Percentiles rank a stretch among this genome's conserved stretches.
These are phyloP conservation scores for Apistogramma diplotaenia DNA, from an alignment of 2,113 vertebrate genomes.

Conservation along the genomic window DNA sequence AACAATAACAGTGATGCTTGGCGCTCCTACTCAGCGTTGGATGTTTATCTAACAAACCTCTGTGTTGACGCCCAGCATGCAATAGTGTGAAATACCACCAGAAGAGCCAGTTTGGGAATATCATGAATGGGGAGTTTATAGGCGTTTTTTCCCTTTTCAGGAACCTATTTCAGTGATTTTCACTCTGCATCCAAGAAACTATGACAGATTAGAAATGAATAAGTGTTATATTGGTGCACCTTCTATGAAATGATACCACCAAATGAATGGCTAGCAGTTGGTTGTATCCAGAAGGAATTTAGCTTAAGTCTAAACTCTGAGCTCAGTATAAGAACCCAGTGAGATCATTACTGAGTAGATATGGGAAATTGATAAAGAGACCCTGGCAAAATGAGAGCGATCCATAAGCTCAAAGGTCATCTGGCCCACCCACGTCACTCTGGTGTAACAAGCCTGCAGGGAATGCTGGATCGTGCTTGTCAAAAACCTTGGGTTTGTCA, in stretches of 20 bases:
- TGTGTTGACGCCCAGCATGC: slow-evolving; percentile 53
- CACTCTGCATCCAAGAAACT: neutral
- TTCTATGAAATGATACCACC: neutral
- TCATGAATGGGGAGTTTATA: slow-evolving; percentile 40
- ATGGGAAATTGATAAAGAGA: slow-evolving; percentile 61
- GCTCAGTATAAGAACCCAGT: slow-evolving; percentile 9
- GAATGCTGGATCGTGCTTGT: slow-evolving; percentile 62
- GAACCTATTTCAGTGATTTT: neutral
- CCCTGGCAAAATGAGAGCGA: slow-evolving; percentile 59
- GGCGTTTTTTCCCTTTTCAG: neutral
- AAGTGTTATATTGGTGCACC: neutral
- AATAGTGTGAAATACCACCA: slow-evolving; percentile 61
- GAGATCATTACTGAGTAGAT: slow-evolving; percentile 46
- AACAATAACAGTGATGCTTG: slow-evolving; percentile 76
- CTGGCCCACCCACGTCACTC: slow-evolving; percentile 73
- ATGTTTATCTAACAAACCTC: slow-evolving; percentile 67
- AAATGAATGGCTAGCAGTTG: neutral
- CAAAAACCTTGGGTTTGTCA: slow-evolving; percentile 60
- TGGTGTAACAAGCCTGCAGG: slow-evolving; percentile 38
- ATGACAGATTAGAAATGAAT: neutral
- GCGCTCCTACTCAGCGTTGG: slow-evolving; percentile 76
- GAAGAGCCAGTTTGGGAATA: slow-evolving; percentile 38
- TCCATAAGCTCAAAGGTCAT: slow-evolving; percentile 67
- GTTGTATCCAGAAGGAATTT: neutral
- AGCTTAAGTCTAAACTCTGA: neutral